Evolutionary conservation across 2,888 invertebrate species (phyloP).

Genomic region (Nipponacmea schrenckii): DNA sequence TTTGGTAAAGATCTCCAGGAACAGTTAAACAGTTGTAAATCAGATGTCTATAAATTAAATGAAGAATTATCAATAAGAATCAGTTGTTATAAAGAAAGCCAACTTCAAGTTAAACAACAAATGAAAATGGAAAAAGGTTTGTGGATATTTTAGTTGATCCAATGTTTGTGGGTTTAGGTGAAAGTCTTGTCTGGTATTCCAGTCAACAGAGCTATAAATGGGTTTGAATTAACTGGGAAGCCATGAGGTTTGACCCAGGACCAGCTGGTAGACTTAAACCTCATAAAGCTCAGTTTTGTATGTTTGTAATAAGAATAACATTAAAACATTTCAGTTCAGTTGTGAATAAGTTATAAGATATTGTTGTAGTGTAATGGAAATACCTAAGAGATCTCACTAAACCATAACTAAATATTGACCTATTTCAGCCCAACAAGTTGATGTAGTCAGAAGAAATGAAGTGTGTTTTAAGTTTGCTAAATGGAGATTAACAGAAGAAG

Average conservation of each 20-base stretch:
- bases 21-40: conserved; percentile 88
- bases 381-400: too few species aligned
- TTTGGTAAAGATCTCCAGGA: conserved; percentile 75
- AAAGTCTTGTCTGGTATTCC: too few species aligned
- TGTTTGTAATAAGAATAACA: too few species aligned
- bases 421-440: conserved; percentile 54
- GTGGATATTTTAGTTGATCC: neutral
- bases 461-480: conserved; percentile 98
- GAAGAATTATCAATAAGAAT: conserved; percentile 96
- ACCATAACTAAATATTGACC: neutral
- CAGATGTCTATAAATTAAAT: conserved; percentile 84
- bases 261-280: too few species aligned
- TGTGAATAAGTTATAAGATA: too few species aligned
- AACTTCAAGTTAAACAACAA: conserved; percentile 60
- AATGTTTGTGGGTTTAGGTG: neutral
- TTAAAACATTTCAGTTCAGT: too few species aligned
- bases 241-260: too few species aligned
- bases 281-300: too few species aligned
- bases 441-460: conserved; percentile 82
- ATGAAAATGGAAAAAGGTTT: conserved; percentile 45
- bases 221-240: too few species aligned
- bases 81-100: conserved; percentile 70
- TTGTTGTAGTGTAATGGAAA: too few species aligned
- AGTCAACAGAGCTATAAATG: too few species aligned
- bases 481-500: conserved; percentile 96